Percentiles rank a stretch among this genome's conserved stretches.
Evolutionary conservation across 2,888 invertebrate genomes (phyloP).

Genomic region (Micoletzkya japonica): DNA sequence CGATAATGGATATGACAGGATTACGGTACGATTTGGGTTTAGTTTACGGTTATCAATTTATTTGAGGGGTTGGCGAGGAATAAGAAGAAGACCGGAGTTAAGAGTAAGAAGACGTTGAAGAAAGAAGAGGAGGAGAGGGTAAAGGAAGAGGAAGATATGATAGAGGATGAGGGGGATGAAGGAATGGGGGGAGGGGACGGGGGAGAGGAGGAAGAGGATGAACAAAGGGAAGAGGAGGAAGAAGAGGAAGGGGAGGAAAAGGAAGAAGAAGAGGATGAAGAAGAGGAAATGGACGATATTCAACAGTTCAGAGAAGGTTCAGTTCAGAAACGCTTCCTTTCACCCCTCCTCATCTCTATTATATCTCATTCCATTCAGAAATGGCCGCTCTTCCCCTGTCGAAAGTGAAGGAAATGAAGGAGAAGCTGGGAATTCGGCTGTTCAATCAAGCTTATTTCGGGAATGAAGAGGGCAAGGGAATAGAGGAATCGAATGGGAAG

Average conservation of each 20-base stretch:
- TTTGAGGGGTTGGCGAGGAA: no score
- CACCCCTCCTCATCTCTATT: background rate
- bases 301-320: slow-evolving; percentile 34
- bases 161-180: slow-evolving; percentile 18
- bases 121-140: slow-evolving; percentile 1
- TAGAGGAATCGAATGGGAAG: slow-evolving; percentile 4
- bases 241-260: slow-evolving; percentile 20
- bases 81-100: no score
- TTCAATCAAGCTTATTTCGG: slow-evolving; percentile 52
- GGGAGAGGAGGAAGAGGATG: slow-evolving; percentile 13
- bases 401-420: slow-evolving; percentile 48
- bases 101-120: background rate
- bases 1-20: no score
- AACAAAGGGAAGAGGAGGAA: slow-evolving; percentile 3
- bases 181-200: slow-evolving; percentile 14
- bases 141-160: slow-evolving; percentile 8
- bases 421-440: slow-evolving; percentile 51
- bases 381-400: slow-evolving; percentile 49
- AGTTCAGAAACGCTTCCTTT: background rate
- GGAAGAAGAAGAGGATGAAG: slow-evolving; percentile 29
- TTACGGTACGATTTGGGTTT: no score
- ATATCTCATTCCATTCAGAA: slow-evolving; percentile 31
- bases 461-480: slow-evolving; percentile 21
- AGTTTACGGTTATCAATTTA: no score
- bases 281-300: slow-evolving; percentile 32